Base-by-base conservation (phyloP, 2,113 vertebrate species). In the Perccottus glenii region DNA sequence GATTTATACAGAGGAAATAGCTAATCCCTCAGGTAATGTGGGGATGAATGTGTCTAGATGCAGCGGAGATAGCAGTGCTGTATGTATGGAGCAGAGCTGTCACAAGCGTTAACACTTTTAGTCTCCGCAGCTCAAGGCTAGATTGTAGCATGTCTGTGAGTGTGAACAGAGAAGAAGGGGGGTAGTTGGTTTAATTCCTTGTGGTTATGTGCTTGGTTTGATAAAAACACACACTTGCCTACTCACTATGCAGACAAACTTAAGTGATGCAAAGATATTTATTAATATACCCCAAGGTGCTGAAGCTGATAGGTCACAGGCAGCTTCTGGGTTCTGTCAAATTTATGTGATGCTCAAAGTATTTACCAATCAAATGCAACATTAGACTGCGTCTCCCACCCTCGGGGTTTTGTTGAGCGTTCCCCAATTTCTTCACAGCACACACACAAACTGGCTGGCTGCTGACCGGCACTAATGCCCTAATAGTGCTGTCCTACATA, bases 401-500 rank as follows among this genome's bases (percentile, higher is more conserved):
- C 38, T n/a, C 12, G 10, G 59, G 58, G 42, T 78, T 70, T 86
- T 73, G 19, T 63, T 78, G 51, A 72, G 81, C 73, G 75, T 50
- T 82, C 48, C 43, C 59, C 46, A 75, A 62, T 64, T 78, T 73
- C 69, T 70, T 70, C 64, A 60, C 68, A 52, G 49, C 46, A 71
- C 75, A 70, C 70, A 80, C 70, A 67, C 59, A 52, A 27, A 68
- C 73, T 52, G 46, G 47, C 60, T 71, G 62, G 78, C 77, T 77
- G 75, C 77, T 81, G 89, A 87, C 79, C 81, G 77, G 81, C 85
- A 90, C 87, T 88, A 88, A 89, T 85, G 67, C 62, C 84, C 85
- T 85, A 88, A 87, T 87, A 73, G 85, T 11, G 64, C 83, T 87
- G 90, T 75, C 83, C 87, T 89, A 90, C 83, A 88, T 90, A 79